Percentiles rank a stretch among this genome's conserved stretches.
Conservation (phyloP, 2,113 vertebrate species). For the Barnardius zonarius region DNA sequence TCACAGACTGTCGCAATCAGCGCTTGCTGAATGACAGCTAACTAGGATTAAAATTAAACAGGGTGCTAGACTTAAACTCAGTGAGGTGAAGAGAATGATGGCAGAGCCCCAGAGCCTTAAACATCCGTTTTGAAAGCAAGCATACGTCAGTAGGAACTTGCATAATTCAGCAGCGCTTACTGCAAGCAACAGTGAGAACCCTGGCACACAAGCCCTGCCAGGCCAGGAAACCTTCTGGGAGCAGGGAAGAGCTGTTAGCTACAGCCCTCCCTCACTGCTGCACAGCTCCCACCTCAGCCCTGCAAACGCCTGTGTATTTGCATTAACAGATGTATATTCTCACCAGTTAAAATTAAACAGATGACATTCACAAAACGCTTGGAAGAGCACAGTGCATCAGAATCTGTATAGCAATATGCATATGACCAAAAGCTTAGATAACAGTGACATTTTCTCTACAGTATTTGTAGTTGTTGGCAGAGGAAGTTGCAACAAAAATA, state of each 20-base stretch:
- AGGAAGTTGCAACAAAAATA: slow-evolving; percentile 26
- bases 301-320: rapidly evolving
- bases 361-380: neutral
- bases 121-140: neutral
- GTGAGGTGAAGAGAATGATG: neutral
- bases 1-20: neutral
- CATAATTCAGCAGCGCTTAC: neutral
- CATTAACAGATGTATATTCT: neutral
- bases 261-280: neutral
- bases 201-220: neutral
- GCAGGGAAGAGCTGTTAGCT: neutral
- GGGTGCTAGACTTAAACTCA: neutral
- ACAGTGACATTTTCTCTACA: neutral
- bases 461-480: neutral
- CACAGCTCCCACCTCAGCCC: neutral
- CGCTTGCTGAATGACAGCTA: neutral
- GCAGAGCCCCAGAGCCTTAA: neutral
- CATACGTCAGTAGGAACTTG: neutral
- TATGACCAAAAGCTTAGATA: neutral
- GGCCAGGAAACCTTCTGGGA: neutral
- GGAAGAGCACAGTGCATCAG: neutral
- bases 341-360: neutral
- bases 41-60: neutral
- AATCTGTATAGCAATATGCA: neutral
- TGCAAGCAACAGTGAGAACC: neutral